Evolutionary conservation across 2,797 vertebrate species (phyloP), one percentile per base, ranked within the genome.

Genomic region (Scarus forsteni): DNA sequence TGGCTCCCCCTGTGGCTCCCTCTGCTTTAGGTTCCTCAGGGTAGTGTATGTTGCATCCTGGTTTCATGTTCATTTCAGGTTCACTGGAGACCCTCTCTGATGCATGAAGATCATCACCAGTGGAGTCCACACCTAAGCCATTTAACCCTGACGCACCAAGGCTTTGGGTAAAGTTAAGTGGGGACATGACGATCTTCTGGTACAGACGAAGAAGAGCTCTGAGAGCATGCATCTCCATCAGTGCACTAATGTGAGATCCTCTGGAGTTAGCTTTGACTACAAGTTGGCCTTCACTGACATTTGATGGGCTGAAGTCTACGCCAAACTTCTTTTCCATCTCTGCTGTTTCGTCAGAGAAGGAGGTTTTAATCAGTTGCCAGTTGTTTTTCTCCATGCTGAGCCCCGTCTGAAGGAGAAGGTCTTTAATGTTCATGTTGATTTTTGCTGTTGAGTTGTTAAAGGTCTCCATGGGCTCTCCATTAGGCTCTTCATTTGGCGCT

Each of bases 161-260:
- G 7, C 1, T 6, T 3, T 46, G 43, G 18, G 0, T 10, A 53
- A 66, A 46, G 10, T 0, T 42, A 27, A 34, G 0, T 0, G n/a
- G 14, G 15, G 75, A 80, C 0, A 78, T 86, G 0, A 38, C 51
- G 3, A 16, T 66, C 66, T 72, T 92, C 82, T 93, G 93, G 80
- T 92, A 92, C 48, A 93, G 84, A 40, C 56, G 71, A 1, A 89
- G 73, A 18, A 94, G 88, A 44, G 90, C 92, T 80, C 76, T 84
- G 43, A 88, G 0, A 9, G 93, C 92, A 0, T 94, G 87, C 45
- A 60, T 78, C 81, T 92, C 80, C 70, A 93, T 85, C 9, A 78
- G 60, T 0, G 1, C 0, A 0, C 64, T 73, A 11, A 66, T 65
- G 58, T 0, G 48, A 12, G 12, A 0, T 52, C 0, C 8, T 3